Evolutionary conservation across 2,888 invertebrate genomes (phyloP), one percentile per base, ranked within the genome.

Genomic region (Serrognathus titanus): DNA sequence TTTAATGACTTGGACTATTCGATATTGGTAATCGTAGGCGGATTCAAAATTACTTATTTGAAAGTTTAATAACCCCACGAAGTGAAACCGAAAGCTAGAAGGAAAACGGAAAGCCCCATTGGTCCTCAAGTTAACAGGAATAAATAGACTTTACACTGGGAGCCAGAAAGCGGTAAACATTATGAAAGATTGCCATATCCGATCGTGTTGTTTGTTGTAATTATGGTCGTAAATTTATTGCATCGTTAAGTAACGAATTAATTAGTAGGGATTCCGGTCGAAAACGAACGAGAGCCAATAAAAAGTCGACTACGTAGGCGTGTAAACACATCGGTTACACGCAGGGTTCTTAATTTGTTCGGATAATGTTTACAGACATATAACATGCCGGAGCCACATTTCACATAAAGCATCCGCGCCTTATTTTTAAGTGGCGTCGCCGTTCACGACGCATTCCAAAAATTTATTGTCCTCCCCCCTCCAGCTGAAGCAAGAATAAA

Each of bases 311-410:
- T 24, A 39, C 41, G 45, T 55, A 38, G 49, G 39, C 55, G 40
- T 54, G 48, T 48, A 48, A 48, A 48, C 49, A 47, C 49, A 54
- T 40, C 46, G 47, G 45, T 39, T 39, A 38, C 46, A 46, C 45
- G 47, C 50, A 46, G 45, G 36, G 46, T 37, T 50, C 49, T 55
- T 45, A 43, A 50, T 55, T 55, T 49, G 43, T 41, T 41, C 13
- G 46, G 35, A 45, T 51, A 57, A 48, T 57, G 57, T 53, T 48
- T 52, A 53, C 57, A 57, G 52, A 53, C 52, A 36, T 48, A 57
- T 48, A 37, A 53, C 51, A 52, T 53, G 52, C 49, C 48, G 48
- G 48, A 48, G 53, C 52, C 47, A 51, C 52, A 51, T 57, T 57
- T 57, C 57, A 57, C 51, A 53, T 48, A 16, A 48, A 43, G 43